A percentile compares a stretch with the other conserved stretches of the same genome.
Evolutionary conservation across 2,888 invertebrate species (phyloP).

Genomic region (Cheilosia impressa): DNA sequence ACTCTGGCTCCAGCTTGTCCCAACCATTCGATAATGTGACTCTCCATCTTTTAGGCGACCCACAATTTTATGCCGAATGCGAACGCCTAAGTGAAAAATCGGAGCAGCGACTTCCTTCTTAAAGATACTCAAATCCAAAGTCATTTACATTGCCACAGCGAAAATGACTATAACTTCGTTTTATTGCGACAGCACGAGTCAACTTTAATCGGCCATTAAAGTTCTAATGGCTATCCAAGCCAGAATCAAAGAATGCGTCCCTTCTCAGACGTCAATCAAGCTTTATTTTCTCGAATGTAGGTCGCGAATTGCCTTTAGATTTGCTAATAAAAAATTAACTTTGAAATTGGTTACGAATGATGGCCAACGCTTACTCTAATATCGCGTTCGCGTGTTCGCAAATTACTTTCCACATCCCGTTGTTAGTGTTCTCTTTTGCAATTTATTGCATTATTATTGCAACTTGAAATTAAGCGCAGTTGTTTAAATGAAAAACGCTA

Average conservation of each 20-base stretch:
- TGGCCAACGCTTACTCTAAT: not conserved
- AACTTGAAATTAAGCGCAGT: slow-evolving; percentile 11
- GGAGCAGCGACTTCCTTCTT: no score
- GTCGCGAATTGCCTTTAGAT: slow-evolving; percentile 18
- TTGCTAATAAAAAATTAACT: slow-evolving; percentile 26
- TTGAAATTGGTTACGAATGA: slow-evolving; percentile 24
- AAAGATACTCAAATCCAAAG: no score
- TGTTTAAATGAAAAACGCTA: not conserved
- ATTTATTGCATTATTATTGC: slow-evolving; percentile 6
- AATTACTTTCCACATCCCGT: not conserved
- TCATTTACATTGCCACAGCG: no score
- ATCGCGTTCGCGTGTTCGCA: slow-evolving; percentile 18
- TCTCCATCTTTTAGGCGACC: no score
- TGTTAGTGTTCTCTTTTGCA: not conserved
- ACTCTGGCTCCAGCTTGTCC: no score
- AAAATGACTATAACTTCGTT: not conserved
- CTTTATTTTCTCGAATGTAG: not conserved
- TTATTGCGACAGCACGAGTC: not conserved
- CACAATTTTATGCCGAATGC: no score
- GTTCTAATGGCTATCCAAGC: not conserved
- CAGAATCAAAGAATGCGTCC: not conserved
- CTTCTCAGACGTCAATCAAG: slow-evolving; percentile 14
- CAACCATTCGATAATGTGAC: no score
- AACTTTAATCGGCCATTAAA: not conserved
- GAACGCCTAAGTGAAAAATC: no score